Conservation (phyloP, 2,113 vertebrate species). For the Holacanthus passer region DNA sequence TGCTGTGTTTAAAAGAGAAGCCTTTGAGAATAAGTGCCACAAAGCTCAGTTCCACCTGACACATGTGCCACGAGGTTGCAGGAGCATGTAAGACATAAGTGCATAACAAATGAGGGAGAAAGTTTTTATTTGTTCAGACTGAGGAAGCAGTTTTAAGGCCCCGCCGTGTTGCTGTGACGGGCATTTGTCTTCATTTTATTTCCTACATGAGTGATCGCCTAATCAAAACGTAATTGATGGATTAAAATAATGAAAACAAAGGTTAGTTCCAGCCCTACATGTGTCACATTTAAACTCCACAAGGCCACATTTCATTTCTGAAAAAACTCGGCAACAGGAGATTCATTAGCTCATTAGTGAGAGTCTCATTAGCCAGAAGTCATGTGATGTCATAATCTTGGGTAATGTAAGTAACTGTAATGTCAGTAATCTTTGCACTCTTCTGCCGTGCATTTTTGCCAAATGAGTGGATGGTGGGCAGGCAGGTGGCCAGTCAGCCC, state of each 20-base stretch:
- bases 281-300: slow-evolving; percentile 32
- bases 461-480: background rate
- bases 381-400: slow-evolving; percentile 56
- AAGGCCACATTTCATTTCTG: slow-evolving; percentile 46
- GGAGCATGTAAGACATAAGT: background rate
- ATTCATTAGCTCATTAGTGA: slow-evolving; percentile 72
- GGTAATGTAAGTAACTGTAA: slow-evolving; percentile 32
- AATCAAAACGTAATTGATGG: slow-evolving; percentile 24
- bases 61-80: background rate
- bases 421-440: slow-evolving; percentile 35
- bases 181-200: slow-evolving; percentile 29
- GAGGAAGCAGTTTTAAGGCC: background rate
- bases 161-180: background rate
- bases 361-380: slow-evolving; percentile 60
- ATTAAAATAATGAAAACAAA: slow-evolving; percentile 30
- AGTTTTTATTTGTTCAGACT: background rate
- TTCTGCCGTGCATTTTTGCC: slow-evolving; percentile 16
- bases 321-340: slow-evolving; percentile 52
- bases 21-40: background rate
- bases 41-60: background rate
- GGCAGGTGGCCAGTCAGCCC: slow-evolving; percentile 8
- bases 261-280: slow-evolving; percentile 13
- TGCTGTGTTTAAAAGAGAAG: background rate
- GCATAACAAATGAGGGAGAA: background rate
- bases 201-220: background rate